Evolutionary conservation across 2,888 invertebrate genomes (phyloP), one percentile per base, ranked within the genome.

Genomic region (Abrostola triplasia): DNA sequence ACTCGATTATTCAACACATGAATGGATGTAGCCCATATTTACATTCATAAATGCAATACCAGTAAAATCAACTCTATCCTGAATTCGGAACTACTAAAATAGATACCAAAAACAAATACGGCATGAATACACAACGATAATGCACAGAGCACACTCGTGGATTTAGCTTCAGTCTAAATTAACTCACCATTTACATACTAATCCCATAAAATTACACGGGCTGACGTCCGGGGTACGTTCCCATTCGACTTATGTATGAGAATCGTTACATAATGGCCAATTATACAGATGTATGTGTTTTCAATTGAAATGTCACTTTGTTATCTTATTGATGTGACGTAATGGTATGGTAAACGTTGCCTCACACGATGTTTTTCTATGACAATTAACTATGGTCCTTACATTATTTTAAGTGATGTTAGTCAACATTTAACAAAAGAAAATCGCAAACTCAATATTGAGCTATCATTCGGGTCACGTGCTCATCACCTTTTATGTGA

Each of bases 101-200:
- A 58, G 61, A 57, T 70, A 70, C 58, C 61, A 50, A 47, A 47
- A 68, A 61, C 64, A 60, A 70, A 64, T 73, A 59, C 62, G 60
- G 61, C 54, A 70, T 73, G 75, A 75, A 75, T 71, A 70, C 65
- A 76, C 77, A 75, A 70, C 58, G 72, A 72, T 79, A 80, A 70
- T 80, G 72, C 76, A 70, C 53, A 59, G 52, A 58, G 55, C 64
- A 61, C 62, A 63, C 59, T 70, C 13, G 37, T 58, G 50, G 57
- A 67, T 76, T 76, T 79, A 71, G 84, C 80, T 85, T 80, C 83
- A 78, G 77, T 82, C 82, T 77, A 84, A 87, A 88, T 88, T 88
- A 87, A 84, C 82, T 87, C 73, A 53, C 75, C 81, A 88, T 88
- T 86, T 85, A 79, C 84, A 88, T 87, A 81, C 73, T 83, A 85